Conservation (phyloP, 2,113 vertebrate species). For the pig (Sus scrofa) region T2T-Sscrofa CM000818.6:43541001-43541500, state of each 20-base stretch:
- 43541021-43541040: not conserved
- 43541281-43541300: not conserved
- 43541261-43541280: not conserved
- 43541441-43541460: not conserved
- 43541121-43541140: not conserved
- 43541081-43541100: not conserved
- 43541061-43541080: not conserved
- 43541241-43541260: not conserved
- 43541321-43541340: not conserved
- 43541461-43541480: not conserved
- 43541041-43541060: not conserved
- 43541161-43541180: not conserved
- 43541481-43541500: not conserved
- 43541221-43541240: not conserved
- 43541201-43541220: not conserved
- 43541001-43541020: not conserved
- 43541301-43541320: not conserved
- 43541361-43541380: not conserved
- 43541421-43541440: slow-evolving; percentile 21
- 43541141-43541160: not conserved
- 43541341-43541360: not conserved
- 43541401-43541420: not conserved
- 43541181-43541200: not conserved
- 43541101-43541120: not conserved
- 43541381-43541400: not conserved